Conservation (phyloP, 2,797 vertebrate genomes). For the Anguilla pacifica region DNA sequence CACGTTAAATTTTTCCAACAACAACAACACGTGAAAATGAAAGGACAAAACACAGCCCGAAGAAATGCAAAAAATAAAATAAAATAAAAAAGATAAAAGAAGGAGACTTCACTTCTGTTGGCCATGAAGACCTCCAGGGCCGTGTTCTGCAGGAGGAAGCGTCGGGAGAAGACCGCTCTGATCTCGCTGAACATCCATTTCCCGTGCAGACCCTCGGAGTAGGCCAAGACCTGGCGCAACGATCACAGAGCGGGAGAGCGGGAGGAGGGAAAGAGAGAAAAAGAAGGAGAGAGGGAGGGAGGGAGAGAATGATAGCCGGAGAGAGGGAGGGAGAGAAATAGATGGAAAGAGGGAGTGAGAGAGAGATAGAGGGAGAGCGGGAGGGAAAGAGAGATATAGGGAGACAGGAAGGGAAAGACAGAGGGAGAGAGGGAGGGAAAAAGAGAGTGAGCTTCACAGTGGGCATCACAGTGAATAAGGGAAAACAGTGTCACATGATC, state of each 20-base stretch:
- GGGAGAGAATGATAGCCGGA: not conserved
- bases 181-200: constrained; percentile 99
- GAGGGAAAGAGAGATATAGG: constrained; percentile 39
- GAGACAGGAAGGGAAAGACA: too few species aligned
- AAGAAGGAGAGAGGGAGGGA: constrained; percentile 33
- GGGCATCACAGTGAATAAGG: not conserved
- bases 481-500: not conserved
- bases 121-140: constrained; percentile 98
- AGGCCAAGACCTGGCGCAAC: constrained; percentile 82
- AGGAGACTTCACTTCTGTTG: constrained; percentile 85
- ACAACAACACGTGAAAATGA: constrained; percentile 6
- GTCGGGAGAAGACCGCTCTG: constrained; percentile 92
- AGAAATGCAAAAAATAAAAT: too few species aligned
- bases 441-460: not conserved
- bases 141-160: constrained; percentile 92
- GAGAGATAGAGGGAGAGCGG: not conserved
- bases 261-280: not conserved
- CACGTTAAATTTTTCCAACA: constrained; percentile 30
- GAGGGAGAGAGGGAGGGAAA: not conserved
- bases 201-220: constrained; percentile 94
- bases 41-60: constrained; percentile 10
- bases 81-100: not conserved
- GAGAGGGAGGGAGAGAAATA: not conserved
- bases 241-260: constrained; percentile 30
- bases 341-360: not conserved